Base-by-base conservation (phyloP, 2,888 invertebrate genomes). In the Mechanitis messenoides region DNA sequence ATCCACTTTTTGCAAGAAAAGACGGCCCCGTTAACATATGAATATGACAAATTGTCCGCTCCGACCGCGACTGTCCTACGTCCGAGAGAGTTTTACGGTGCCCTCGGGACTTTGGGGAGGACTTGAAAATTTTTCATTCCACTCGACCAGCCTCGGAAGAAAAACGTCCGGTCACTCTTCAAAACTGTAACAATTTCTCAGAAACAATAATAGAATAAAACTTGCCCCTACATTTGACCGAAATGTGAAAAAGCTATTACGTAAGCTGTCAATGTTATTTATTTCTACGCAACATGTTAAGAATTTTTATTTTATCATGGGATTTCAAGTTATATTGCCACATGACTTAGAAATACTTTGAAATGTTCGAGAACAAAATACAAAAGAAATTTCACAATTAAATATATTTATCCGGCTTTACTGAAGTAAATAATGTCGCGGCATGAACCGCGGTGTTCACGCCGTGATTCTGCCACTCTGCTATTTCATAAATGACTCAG, bases 41-140 rank as follows among this genome's bases (percentile, higher is more conserved):
- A 90, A 91, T 91, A 90, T 90, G 91, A 91, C 90, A 90, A 90
- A 91, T 90, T 90, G 90, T 88, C 80, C 80, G 86, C 86, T 83
- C 84, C 79, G 83, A 71, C 78, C 81, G 74, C 74, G 78, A 80
- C 76, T 80, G 79, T 79, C 79, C 84, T 70, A 76, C 75, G 81
- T 78, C 81, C 79, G 80, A 70, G 84, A 71, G 85, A 90, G 81
- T 87, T 89, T 90, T 91, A 91, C 87, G 87, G 83, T 90, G 80
- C 91, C 83, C 90, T 59, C 66, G 90, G 87, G 90, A 89, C 74
- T 38, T 59, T 60, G 76, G 80, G 85, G 87, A 86, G 79, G 82
- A 88, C 86, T 88, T 89, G 88, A 90, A 90, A 89, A 90, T 84
- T 90, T 90, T 91, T 90, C 90, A 90, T 90, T 88, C 87, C 84